Evolutionary conservation across 2,113 vertebrate species (phyloP).

Genomic region (Melierax canorus): DNA sequence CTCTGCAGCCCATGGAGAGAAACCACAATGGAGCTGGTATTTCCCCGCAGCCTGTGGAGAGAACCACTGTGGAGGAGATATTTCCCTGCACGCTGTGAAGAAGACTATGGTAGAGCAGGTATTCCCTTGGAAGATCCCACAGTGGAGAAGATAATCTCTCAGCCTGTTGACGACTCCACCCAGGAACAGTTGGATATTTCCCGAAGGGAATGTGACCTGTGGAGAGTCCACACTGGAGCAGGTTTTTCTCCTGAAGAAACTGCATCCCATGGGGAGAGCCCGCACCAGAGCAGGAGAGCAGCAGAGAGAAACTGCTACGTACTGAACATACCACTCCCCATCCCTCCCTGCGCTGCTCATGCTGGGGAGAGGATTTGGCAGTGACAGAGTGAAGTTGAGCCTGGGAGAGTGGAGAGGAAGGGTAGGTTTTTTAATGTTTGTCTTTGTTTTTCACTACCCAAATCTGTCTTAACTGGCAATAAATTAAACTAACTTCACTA

Average conservation of each 20-base stretch:
- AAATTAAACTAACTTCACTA: neutral
- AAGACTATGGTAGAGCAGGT: neutral
- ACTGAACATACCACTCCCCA: neutral
- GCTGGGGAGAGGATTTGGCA: neutral
- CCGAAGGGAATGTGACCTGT: accelerated
- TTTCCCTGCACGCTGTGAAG: neutral
- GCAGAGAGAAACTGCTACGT: neutral
- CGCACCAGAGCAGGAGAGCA: neutral
- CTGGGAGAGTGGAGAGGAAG: neutral
- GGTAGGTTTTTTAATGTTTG: accelerated
- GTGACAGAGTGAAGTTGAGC: neutral
- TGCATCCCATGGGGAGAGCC: accelerated
- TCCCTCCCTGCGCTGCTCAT: accelerated
- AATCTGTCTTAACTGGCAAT: neutral
- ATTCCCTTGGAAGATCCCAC: neutral
- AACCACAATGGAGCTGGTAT: neutral
- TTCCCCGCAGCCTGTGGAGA: neutral
- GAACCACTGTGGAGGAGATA: neutral
- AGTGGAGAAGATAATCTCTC: neutral
- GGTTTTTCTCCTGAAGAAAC: neutral
- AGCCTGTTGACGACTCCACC: neutral
- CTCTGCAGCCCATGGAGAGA: neutral
- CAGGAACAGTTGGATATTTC: neutral
- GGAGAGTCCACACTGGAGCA: neutral
- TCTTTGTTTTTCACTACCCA: neutral